Evolutionary conservation across 2,113 vertebrate species (phyloP), one percentile per base, ranked within the genome.

Genomic region (Lethenteron reissneri): DNA sequence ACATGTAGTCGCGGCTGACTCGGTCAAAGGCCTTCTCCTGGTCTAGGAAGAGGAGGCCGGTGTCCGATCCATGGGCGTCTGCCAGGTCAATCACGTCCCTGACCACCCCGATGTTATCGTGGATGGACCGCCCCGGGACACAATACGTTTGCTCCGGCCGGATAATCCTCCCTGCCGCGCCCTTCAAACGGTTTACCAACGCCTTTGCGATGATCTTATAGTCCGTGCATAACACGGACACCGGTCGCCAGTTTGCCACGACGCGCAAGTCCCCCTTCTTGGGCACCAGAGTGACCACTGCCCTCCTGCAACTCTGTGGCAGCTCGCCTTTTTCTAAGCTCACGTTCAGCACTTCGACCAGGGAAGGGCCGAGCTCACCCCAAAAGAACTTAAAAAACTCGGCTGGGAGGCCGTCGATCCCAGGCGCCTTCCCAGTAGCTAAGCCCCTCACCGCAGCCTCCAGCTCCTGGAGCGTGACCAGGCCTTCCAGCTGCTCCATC

Each of bases 121-220:
- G 58, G 14, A 70, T 72, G 5, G 58, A 60, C 58, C 71, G 58
- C 12, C 9, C 58, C 6, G 71, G 71, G 57, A 72, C 10, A 10
- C 57, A 72, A 9, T 72, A 72, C 2, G 58, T 19, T 7, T 72
- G 57, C 10, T 72, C 71, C 3, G 60, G 14, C 17, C 2, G 71
- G 10, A 72, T 59, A 6, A 72, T 58, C 25, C 4, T 62, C 14
- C 17, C 25, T 9, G 64, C 21, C 12, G 13, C 8, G 11, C 11
- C 9, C 58, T 25, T 69, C 14, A 72, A 15, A 9, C 57, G 2
- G 56, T 72, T 72, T 9, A 15, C 71, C 57, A 72, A 6, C 1
- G 58, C 57, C 64, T 72, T 72, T 8, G 58, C 58, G n/a, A 72
- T 9, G 11, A 72, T 69, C 9, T 72, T 72, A 7, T 72, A 72